Conservation (phyloP, 2,113 vertebrate genomes). For the Siniperca chuatsi region DNA sequence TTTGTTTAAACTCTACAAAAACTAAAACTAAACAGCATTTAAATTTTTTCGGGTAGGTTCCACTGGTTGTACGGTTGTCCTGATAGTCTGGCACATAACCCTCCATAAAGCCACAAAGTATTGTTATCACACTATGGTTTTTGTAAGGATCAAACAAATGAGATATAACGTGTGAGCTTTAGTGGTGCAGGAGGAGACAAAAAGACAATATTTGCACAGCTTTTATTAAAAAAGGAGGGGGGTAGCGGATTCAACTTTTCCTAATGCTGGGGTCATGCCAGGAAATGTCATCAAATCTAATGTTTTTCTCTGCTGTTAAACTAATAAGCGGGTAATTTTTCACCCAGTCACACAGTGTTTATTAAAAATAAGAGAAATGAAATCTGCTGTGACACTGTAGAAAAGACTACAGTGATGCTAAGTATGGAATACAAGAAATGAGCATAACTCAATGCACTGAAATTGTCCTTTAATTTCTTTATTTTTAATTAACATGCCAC, state of each 20-base stretch:
- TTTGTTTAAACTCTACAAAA: background rate
- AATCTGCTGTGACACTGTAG: constrained; percentile 10
- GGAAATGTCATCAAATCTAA: constrained; percentile 7
- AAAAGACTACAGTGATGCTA: background rate
- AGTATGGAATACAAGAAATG: background rate
- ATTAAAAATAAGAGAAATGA: background rate
- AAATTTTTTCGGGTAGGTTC: background rate
- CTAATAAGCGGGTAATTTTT: constrained; percentile 1
- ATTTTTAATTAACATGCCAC: constrained; percentile 31
- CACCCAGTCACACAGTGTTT: constrained; percentile 20
- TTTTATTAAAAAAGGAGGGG: background rate
- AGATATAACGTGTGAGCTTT: background rate
- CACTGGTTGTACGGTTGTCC: background rate
- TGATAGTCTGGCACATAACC: background rate
- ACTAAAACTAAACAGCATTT: background rate
- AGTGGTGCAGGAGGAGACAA: background rate
- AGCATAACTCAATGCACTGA: background rate
- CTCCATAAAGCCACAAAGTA: background rate
- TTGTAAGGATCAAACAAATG: background rate
- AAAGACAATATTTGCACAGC: background rate
- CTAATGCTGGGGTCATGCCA: background rate
- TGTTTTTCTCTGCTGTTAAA: constrained; percentile 15
- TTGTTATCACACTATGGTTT: background rate
- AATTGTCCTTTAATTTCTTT: constrained; percentile 18
- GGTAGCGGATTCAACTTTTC: background rate